Base-by-base conservation (phyloP, 2,888 invertebrate species). In the Ethmia dodecea region DNA sequence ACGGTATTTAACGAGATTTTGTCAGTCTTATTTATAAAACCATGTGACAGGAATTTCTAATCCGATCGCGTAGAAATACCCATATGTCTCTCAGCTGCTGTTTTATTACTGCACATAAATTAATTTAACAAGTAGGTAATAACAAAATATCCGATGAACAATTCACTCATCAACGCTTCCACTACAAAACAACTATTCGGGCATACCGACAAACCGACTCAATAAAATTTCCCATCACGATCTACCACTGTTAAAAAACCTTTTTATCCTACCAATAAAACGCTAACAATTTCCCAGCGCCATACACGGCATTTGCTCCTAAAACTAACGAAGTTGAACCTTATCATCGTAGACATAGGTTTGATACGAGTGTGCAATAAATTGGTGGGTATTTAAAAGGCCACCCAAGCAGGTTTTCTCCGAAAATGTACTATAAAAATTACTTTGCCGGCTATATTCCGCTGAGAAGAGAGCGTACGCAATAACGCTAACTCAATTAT, bases 331-430 rank as follows among this genome's bases (percentile, higher is more conserved):
- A 55, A 46, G 47, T 37, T 44, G 30, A 35, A 32, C 39, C 1
- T 4, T 49, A 26, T 9, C 35, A 24, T 5, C 10, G 33, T 35
- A 9, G 31, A 0, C 1, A 36, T 51, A 61, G 50, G 39, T 39
- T 25, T 14, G n/a, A 18, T 5, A 15, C 37, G 29, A 33, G 40
- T 4, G 35, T 5, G 35, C 6, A 9, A 12, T 41, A 46, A 35
- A 15, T 36, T 43, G 37, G 51, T 40, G 33, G 37, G 51, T 41
- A 33, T 47, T 43, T 35, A 20, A 45, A 48, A 49, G 69, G 52
- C 80, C 79, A 79, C 79, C 78, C 78, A 76, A 43, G 58, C 45
- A 2, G 42, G 61, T 50, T 56, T 71, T 65, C 70, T 61, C 48
- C 52, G 69, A 71, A 73, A 56, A 58, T 55, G 55, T 46, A 44